Conservation (phyloP, 2,797 vertebrate species). For the Manis crassicaudata region DNA sequence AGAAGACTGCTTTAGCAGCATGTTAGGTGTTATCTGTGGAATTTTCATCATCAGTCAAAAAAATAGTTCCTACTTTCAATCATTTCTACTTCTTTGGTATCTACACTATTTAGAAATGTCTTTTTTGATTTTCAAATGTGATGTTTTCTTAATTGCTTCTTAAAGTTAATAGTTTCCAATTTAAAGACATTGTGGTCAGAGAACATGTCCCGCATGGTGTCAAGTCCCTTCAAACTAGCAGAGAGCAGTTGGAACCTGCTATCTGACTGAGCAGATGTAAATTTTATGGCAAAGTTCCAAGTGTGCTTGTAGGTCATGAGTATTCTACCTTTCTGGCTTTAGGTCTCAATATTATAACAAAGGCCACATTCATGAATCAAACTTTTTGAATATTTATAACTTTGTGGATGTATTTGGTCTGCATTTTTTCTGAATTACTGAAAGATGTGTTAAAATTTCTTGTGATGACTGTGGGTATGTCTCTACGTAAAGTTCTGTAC, state of each 20-base stretch:
- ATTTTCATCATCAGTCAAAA: not conserved
- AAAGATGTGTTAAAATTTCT: not conserved
- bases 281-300: not conserved
- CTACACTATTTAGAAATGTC: not conserved
- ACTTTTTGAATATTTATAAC: not conserved
- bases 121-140: not conserved
- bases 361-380: not conserved
- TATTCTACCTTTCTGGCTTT: not conserved
- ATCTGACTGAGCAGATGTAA: not conserved
- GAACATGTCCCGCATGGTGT: not conserved
- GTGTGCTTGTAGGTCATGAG: not conserved
- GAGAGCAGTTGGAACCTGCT: not conserved
- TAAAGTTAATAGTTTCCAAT: not conserved
- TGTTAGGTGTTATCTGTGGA: not conserved
- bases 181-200: not conserved
- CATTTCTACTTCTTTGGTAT: not conserved
- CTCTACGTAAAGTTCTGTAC: not conserved
- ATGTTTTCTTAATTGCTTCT: not conserved
- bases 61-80: not conserved
- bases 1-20: not conserved
- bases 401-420: not conserved
- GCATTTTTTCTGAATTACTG: not conserved
- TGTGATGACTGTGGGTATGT: not conserved
- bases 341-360: not conserved
- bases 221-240: not conserved